A percentile compares a stretch with the other conserved stretches of the same genome.
These are phyloP conservation scores for Choreutis nemorana DNA, from an alignment of 2,888 invertebrate species.

Conservation along the genomic window DNA sequence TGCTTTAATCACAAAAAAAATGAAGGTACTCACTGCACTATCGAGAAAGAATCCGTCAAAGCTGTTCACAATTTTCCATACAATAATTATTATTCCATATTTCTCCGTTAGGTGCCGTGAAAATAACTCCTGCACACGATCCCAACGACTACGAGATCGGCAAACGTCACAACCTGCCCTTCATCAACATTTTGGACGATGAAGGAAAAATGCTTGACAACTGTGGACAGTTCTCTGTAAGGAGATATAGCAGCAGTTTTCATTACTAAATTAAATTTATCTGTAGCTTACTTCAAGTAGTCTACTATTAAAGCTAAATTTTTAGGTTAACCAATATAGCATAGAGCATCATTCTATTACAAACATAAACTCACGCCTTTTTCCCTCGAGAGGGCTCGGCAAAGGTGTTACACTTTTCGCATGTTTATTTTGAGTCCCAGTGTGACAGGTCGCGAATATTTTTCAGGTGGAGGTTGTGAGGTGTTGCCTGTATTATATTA, in stretches of 20 bases:
- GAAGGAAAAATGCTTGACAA: conserved; percentile 84
- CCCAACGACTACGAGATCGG: conserved; percentile 97
- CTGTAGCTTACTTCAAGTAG: too few species aligned
- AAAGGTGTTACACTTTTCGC: too few species aligned
- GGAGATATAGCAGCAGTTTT: conserved; percentile 15
- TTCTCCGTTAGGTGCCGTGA: conserved; percentile 82
- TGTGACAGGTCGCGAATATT: too few species aligned
- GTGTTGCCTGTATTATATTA: too few species aligned
- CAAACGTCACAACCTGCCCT: conserved; percentile 84
- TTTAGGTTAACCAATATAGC: conserved; percentile 3
- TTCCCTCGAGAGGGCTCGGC: too few species aligned
- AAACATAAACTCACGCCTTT: background rate
- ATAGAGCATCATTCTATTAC: conserved; percentile 1
- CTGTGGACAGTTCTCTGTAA: conserved; percentile 78
- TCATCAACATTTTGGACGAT: conserved; percentile 90
- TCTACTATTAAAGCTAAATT: conserved; percentile 2
- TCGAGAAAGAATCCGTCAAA: too few species aligned
- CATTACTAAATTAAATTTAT: background rate
- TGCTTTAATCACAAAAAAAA: too few species aligned
- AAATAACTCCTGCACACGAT: conserved; percentile 98
- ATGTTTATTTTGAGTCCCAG: too few species aligned
- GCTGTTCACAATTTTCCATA: too few species aligned
- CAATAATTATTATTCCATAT: too few species aligned
- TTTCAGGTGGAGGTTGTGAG: too few species aligned
- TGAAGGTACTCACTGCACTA: too few species aligned